Conservation (phyloP, 2,797 vertebrate genomes). For the Takifugu rubripes region DNA sequence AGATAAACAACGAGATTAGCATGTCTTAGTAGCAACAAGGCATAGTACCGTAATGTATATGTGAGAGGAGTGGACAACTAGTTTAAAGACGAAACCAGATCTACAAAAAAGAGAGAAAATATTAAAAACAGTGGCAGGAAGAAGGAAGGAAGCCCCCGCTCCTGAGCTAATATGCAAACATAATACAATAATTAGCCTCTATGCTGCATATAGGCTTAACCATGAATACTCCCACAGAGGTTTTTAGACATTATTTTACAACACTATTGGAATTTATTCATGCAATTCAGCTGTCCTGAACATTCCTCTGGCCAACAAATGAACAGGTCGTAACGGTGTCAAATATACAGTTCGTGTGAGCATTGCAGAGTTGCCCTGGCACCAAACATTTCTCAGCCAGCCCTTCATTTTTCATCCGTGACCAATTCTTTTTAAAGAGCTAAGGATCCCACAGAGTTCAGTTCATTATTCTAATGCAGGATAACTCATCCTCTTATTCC, state of each 20-base stretch:
- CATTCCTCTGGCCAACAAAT: no score
- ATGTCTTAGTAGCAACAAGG: constrained; percentile 27
- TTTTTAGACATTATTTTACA: no score
- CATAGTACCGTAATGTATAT: constrained; percentile 27
- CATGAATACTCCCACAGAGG: no score
- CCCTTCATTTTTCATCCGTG: constrained; percentile 16
- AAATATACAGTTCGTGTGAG: no score
- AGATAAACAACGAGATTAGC: constrained; percentile 14
- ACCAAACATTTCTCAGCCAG: constrained; percentile 13
- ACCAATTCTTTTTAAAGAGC: constrained; percentile 16
- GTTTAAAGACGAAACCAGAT: constrained; percentile 34
- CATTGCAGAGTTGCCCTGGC: constrained; percentile 1
- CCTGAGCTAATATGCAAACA: constrained; percentile 50
- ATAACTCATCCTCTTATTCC: no score
- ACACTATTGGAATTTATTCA: no score
- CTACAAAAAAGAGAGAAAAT: constrained; percentile 9
- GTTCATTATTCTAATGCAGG: no score
- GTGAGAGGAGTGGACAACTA: constrained; percentile 29
- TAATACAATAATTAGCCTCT: constrained; percentile 43
- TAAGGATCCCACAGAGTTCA: no score
- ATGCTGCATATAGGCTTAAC: no score
- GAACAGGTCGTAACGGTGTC: no score
- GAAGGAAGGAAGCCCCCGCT: constrained; percentile 18
- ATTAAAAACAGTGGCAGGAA: constrained; percentile 9
- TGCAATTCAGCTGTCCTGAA: no score